phyloP scores from a whole-genome alignment of 2,113 vertebrate genomes.

The Psittacus erithacus region DNA sequence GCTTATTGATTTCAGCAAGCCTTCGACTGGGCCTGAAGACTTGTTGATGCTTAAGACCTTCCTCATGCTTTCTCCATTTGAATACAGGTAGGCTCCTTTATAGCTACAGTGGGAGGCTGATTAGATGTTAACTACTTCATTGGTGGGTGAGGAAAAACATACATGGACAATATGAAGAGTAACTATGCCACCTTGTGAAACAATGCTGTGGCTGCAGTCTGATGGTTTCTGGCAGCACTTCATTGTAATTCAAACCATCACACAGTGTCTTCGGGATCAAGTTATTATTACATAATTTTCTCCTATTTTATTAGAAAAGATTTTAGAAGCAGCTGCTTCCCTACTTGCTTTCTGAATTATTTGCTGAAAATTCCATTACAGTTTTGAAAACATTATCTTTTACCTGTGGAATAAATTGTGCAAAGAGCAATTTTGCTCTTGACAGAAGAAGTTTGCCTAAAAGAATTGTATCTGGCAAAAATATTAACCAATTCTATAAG shows the following conservation, averaged over 20 bases:
- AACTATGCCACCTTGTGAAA: constrained; percentile 74
- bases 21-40: background rate
- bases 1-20: background rate
- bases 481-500: background rate
- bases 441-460: background rate
- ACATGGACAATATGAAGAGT: background rate
- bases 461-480: background rate
- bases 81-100: background rate
- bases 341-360: background rate
- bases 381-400: background rate
- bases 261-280: background rate
- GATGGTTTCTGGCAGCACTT: background rate
- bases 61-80: background rate
- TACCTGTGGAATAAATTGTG: background rate
- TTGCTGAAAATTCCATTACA: background rate
- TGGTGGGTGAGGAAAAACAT: background rate
- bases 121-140: background rate
- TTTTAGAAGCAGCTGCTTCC: background rate
- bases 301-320: background rate
- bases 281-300: background rate
- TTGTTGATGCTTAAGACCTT: background rate
- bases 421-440: background rate
- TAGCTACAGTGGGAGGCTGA: background rate
- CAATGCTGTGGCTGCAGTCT: constrained; percentile 30
- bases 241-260: background rate